Percentiles rank a stretch among this genome's conserved stretches.
Evolutionary conservation across 2,113 vertebrate genomes (phyloP).

Genomic region (Pituophis catenifer): DNA sequence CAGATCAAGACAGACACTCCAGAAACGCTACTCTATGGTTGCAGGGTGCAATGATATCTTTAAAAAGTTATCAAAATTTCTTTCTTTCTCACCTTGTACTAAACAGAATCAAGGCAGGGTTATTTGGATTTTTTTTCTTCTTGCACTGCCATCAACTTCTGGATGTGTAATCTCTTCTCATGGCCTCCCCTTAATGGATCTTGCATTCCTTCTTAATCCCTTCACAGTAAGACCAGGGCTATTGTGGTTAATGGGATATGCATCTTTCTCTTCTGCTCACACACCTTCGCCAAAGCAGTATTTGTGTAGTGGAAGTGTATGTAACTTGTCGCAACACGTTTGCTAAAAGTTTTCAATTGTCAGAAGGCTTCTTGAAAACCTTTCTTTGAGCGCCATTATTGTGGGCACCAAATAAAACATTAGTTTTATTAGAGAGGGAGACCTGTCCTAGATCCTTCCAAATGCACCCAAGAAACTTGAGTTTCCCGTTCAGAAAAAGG

Average conservation of each 20-base stretch:
- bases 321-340: background rate
- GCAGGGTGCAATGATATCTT: background rate
- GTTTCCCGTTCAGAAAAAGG: background rate
- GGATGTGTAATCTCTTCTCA: background rate
- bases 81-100: background rate
- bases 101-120: background rate
- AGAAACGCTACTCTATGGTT: background rate
- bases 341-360: background rate
- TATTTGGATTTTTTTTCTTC: background rate
- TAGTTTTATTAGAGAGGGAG: background rate
- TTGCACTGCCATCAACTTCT: background rate
- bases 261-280: fast-evolving
- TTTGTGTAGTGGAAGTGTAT: background rate
- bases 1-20: background rate
- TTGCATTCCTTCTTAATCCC: background rate
- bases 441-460: background rate
- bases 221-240: background rate
- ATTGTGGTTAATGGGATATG: background rate
- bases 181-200: background rate
- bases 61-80: background rate
- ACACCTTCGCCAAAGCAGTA: fast-evolving
- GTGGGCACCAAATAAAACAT: no score
- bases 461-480: background rate
- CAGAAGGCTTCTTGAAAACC: background rate
- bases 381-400: background rate